Evolutionary conservation across 2,888 invertebrate species (phyloP).

Genomic region (Tetragonula carbonaria): DNA sequence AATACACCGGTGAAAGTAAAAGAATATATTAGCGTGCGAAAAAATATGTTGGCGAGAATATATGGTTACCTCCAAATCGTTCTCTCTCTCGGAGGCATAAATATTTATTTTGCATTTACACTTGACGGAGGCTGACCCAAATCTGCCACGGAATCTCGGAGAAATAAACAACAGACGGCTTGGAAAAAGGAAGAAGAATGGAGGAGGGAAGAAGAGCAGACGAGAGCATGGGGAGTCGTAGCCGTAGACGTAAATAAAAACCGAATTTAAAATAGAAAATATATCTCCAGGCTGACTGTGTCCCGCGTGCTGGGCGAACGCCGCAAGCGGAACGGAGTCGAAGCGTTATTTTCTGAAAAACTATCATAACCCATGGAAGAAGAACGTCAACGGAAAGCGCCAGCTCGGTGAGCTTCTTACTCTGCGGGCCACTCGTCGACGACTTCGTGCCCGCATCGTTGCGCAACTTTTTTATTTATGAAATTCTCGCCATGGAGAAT

Average conservation of each 20-base stretch:
- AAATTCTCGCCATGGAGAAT: constrained; percentile 62
- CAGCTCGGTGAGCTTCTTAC: constrained; percentile 56
- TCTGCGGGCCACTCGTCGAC: constrained; percentile 51
- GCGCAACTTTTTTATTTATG: constrained; percentile 70
- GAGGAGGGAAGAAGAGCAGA: constrained; percentile 6
- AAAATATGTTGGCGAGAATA: background rate
- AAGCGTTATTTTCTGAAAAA: constrained; percentile 67
- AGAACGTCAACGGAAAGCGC: constrained; percentile 39
- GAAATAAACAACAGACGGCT: constrained; percentile 32
- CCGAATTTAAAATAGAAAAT: constrained; percentile 73
- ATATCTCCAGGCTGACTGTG: constrained; percentile 58
- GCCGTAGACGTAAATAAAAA: constrained; percentile 53
- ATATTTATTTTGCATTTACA: constrained; percentile 9
- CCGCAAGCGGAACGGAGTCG: constrained; percentile 29
- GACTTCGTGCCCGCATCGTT: constrained; percentile 40
- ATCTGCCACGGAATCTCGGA: constrained; percentile 17
- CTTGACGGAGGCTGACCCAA: background rate
- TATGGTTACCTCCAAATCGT: background rate
- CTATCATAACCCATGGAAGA: constrained; percentile 61
- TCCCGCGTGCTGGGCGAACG: constrained; percentile 10
- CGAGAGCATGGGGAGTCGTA: constrained; percentile 22
- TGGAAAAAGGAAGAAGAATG: background rate
- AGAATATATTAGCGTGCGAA: background rate
- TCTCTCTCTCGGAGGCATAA: background rate
- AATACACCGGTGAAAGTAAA: background rate